Conservation (phyloP, 2,797 vertebrate genomes). For the Melanotaenia trifasciata region DNA sequence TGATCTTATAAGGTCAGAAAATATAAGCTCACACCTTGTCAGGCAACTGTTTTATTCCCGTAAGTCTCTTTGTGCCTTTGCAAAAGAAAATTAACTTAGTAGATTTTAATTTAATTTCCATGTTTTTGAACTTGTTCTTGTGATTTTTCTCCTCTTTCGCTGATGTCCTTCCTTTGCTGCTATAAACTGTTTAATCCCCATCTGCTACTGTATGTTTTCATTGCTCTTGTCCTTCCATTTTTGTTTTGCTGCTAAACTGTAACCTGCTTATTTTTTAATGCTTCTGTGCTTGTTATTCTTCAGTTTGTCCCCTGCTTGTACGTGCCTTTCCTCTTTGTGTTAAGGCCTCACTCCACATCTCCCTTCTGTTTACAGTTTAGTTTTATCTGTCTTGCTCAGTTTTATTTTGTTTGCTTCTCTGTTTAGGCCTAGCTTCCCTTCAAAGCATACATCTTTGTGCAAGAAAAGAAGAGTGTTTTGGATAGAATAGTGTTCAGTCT, state of each 20-base stretch:
- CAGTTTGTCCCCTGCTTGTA: constrained; percentile 26
- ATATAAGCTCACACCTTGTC: not conserved
- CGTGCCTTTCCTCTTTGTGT: constrained; percentile 4
- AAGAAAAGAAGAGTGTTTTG: constrained; percentile 4
- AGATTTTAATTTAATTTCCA: not conserved
- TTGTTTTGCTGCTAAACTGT: constrained; percentile 14
- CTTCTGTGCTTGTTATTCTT: constrained; percentile 44
- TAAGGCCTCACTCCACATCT: constrained; percentile 1
- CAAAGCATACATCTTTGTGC: not conserved
- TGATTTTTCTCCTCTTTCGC: constrained; percentile 6
- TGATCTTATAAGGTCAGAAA: not conserved
- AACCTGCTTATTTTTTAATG: constrained; percentile 42
- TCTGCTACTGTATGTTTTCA: constrained; percentile 43
- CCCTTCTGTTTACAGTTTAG: constrained; percentile 18
- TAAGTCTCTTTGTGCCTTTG: not conserved
- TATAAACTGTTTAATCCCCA: constrained; percentile 39
- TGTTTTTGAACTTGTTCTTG: constrained; percentile 1
- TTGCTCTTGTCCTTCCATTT: constrained; percentile 27
- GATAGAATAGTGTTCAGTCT: not conserved
- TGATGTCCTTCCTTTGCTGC: constrained; percentile 30
- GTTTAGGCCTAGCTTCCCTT: constrained; percentile 24
- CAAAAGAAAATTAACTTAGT: not conserved
- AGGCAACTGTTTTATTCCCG: not conserved
- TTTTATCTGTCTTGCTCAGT: constrained; percentile 20
- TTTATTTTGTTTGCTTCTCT: constrained; percentile 20